A percentile compares a stretch with the other conserved stretches of the same genome.
Conservation (phyloP, 2,797 vertebrate genomes). For the Aselliscus stoliczkanus region DNA sequence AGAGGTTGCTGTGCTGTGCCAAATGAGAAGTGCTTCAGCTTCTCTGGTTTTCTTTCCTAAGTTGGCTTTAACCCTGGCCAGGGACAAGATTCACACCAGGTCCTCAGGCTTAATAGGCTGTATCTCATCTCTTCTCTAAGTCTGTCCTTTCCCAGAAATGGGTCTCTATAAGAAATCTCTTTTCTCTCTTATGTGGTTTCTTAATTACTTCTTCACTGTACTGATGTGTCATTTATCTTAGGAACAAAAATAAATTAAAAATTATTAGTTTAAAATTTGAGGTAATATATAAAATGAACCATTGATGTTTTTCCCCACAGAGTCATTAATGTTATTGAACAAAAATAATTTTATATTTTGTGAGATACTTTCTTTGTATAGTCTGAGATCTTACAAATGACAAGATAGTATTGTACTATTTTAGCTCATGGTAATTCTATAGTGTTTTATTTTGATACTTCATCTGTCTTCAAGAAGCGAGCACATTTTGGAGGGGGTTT, state of each 20-base stretch:
- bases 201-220: conserved; percentile 5
- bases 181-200: background rate
- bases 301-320: background rate
- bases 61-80: background rate
- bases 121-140: background rate
- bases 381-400: background rate
- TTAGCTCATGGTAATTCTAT: background rate
- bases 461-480: background rate
- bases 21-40: background rate
- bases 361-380: background rate
- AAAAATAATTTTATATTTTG: conserved; percentile 12
- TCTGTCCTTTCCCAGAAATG: background rate
- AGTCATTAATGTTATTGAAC: background rate
- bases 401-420: background rate
- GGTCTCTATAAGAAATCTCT: background rate
- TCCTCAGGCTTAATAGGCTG: background rate
- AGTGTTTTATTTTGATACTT: conserved; percentile 9
- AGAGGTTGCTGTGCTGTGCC: background rate
- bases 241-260: conserved; percentile 34
- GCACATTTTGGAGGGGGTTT: background rate
- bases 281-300: background rate
- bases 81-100: background rate
- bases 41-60: background rate
- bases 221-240: background rate
- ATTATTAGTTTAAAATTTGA: conserved; percentile 9